These are phyloP conservation scores for Whitmania pigra DNA, from an alignment of 1,140 invertebrate species.

Conservation along the genomic window DNA sequence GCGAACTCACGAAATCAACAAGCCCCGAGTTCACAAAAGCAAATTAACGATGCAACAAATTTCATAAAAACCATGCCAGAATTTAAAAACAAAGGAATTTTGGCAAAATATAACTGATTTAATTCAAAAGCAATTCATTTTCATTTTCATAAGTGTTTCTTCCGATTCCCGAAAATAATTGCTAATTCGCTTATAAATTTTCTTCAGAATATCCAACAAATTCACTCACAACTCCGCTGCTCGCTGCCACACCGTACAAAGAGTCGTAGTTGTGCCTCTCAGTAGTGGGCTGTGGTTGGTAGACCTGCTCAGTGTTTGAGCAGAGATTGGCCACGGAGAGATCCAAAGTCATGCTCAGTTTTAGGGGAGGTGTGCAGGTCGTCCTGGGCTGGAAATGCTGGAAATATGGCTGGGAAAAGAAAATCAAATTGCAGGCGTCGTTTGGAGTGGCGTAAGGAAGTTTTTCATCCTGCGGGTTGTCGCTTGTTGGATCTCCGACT, in stretches of 20 bases:
- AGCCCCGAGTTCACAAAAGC: too few relatives aligned
- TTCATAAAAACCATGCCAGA: background rate
- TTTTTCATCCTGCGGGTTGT: background rate
- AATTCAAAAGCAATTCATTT: background rate
- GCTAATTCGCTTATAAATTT: too few relatives aligned
- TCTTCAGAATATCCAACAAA: background rate
- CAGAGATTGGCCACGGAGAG: conserved; percentile 22
- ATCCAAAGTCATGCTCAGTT: conserved; percentile 24
- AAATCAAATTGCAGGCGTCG: conserved; percentile 8
- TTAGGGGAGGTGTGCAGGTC: conserved; percentile 1
- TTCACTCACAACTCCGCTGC: conserved; percentile 23
- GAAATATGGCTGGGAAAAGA: conserved; percentile 7
- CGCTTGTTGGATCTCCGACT: background rate
- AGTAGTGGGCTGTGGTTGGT: background rate
- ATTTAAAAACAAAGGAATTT: background rate
- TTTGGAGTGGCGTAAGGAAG: background rate
- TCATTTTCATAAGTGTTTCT: background rate
- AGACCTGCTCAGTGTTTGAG: background rate
- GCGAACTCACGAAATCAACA: too few relatives aligned
- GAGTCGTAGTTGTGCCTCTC: background rate
- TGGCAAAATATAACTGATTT: background rate
- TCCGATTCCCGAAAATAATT: background rate
- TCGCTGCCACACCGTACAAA: conserved; percentile 14
- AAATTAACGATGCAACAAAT: background rate
- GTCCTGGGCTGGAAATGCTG: background rate